Conservation (phyloP, 2,888 invertebrate genomes). For the Holacanthella duospinosa region DNA sequence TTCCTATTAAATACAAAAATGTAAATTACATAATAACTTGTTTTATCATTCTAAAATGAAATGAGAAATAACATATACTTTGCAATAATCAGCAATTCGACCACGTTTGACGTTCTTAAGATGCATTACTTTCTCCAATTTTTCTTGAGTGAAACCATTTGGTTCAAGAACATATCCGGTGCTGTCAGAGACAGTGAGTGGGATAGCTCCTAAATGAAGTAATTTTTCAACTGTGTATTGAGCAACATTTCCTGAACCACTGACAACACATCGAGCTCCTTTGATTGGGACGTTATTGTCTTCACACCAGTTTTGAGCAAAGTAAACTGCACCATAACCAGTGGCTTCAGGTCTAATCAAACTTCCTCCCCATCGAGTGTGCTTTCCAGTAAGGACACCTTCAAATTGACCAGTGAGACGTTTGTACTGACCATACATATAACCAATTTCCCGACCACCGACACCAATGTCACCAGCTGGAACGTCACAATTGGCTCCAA, state of each 20-base stretch:
- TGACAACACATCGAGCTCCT: conserved; percentile 14
- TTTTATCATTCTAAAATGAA: neutral
- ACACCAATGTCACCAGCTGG: conserved; percentile 18
- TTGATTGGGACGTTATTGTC: conserved; percentile 12
- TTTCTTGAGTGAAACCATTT: conserved; percentile 13
- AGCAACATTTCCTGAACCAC: conserved; percentile 16
- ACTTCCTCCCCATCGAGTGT: conserved; percentile 14
- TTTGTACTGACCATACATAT: conserved; percentile 16
- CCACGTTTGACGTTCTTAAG: conserved; percentile 14
- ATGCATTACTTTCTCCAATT: conserved; percentile 13
- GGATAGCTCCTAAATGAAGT: conserved; percentile 15
- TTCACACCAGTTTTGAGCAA: conserved; percentile 14
- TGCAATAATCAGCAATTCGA: conserved; percentile 13
- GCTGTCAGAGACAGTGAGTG: conserved; percentile 15
- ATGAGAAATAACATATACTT: neutral
- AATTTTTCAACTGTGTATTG: conserved; percentile 19
- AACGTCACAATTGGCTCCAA: conserved; percentile 13
- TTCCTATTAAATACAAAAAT: neutral
- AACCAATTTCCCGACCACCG: conserved; percentile 18
- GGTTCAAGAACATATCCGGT: conserved; percentile 16
- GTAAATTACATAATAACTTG: neutral
- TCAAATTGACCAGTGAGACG: conserved; percentile 16
- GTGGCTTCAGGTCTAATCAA: conserved; percentile 18
- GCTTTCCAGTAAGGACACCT: conserved; percentile 15
- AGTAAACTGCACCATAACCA: conserved; percentile 18